Evolutionary conservation across 2,113 vertebrate species (phyloP), one percentile per base, ranked within the genome.

Genomic region (Scopus umbretta): DNA sequence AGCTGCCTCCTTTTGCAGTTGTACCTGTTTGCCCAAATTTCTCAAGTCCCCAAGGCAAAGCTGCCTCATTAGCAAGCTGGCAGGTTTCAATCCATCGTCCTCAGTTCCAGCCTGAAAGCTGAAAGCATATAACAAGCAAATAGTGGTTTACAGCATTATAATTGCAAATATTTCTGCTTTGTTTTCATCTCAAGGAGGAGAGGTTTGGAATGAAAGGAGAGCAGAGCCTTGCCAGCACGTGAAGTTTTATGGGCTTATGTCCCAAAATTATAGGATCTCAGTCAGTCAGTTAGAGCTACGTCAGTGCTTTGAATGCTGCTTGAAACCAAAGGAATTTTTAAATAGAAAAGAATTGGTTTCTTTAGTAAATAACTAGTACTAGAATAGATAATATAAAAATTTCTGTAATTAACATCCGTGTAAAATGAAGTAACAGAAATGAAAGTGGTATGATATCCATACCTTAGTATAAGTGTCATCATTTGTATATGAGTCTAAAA

Each of bases 141-240:
- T 62, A 91, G 53, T 52, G 58, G 62, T 94, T 92, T 87, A 70
- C 18, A 1, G 32, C 79, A 97, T 92, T 97, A 92, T 97, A 97
- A 95, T 95, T 96, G 95, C 96, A 97, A 97, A 96, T 95, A 95
- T 85, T 92, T 88, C 91, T 87, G 50, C 94, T 96, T 97, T 96
- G 94, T 97, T 96, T 94, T 80, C 87, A 47, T 94, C 87, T 95
- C 66, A 80, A 90, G 74, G 30, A 94, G 23, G 36, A 90, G 74
- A 88, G 14, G 59, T 94, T 90, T 94, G 90, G 62, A 94, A 65
- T 94, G 87, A 94, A 96, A 97, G 40, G 83, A 84, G 47, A 87
- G 81, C 58, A 92, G 58, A 79, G 29, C 78, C 91, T 97, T 97
- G 94, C 89, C 94, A 96, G 25, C 0, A 36, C 0, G 0, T 95